Evolutionary conservation across 2,113 vertebrate species (phyloP).

Genomic region (Neoarius graeffei): DNA sequence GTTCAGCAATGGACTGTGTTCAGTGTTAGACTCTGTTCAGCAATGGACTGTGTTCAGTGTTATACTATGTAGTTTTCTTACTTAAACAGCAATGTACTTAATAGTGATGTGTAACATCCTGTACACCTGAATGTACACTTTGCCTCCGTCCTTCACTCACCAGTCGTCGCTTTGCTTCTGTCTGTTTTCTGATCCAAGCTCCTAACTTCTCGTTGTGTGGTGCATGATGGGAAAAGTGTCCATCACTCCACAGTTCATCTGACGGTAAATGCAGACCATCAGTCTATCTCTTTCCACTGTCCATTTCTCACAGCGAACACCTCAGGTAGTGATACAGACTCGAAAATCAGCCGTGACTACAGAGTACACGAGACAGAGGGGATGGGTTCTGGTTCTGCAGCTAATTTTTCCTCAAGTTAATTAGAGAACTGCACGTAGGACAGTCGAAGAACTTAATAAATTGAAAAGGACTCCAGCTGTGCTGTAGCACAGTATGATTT

Average conservation of each 20-base stretch:
- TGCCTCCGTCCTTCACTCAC: neutral
- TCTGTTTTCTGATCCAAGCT: neutral
- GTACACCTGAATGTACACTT: neutral
- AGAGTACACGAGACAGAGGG: neutral
- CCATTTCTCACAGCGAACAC: neutral
- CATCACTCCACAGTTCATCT: no score
- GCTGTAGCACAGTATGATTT: neutral
- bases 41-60: neutral
- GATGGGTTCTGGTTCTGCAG: neutral
- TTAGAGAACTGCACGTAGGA: conserved; percentile 23
- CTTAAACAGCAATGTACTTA: neutral
- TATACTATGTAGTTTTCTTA: neutral
- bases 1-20: neutral
- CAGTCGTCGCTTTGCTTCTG: neutral
- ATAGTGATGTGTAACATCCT: neutral
- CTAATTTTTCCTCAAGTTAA: conserved; percentile 21
- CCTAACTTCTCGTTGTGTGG: neutral
- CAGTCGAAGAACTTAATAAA: conserved; percentile 22
- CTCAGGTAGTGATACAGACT: neutral
- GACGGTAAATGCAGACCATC: neutral
- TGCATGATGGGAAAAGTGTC: conserved; percentile 10
- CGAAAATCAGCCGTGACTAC: neutral
- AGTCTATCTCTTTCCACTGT: neutral
- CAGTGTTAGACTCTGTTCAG: neutral
- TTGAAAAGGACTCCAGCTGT: conserved; percentile 33